Evolutionary conservation across 2,888 invertebrate genomes (phyloP).

Genomic region (Archips crataeganus): DNA sequence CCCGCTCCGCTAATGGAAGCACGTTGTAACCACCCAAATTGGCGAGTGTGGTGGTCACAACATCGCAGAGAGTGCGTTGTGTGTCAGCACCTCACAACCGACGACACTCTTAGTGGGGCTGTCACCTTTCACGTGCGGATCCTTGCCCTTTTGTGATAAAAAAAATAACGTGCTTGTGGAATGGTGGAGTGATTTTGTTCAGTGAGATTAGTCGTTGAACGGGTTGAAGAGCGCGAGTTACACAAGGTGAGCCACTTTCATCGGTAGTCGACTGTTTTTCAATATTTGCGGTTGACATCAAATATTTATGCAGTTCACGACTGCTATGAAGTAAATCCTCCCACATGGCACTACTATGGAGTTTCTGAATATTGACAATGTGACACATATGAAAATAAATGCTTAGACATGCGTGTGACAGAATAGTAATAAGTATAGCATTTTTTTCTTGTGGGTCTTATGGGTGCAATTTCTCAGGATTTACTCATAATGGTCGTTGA

Average conservation of each 20-base stretch:
- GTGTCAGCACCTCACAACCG: background rate
- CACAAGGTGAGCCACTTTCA: slow-evolving; percentile 34
- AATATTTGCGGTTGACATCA: background rate
- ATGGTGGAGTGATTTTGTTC: slow-evolving; percentile 27
- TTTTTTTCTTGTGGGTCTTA: too few species aligned
- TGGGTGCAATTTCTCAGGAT: too few species aligned
- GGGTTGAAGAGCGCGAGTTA: background rate
- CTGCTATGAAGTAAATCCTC: too few species aligned
- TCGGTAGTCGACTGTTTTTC: slow-evolving; percentile 7
- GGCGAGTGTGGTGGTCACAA: slow-evolving; percentile 28
- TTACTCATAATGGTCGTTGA: too few species aligned
- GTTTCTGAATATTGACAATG: too few species aligned
- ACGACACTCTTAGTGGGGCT: slow-evolving; percentile 17
- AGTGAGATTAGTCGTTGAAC: slow-evolving; percentile 21
- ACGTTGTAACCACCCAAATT: slow-evolving; percentile 25
- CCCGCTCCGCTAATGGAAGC: background rate
- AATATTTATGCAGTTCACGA: too few species aligned
- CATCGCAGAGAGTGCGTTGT: background rate
- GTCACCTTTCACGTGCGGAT: slow-evolving; percentile 32
- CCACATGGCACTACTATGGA: too few species aligned
- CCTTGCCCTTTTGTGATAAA: slow-evolving; percentile 17
- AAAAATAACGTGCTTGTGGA: slow-evolving; percentile 17
- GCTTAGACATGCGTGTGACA: too few species aligned
- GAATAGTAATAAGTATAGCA: too few species aligned
- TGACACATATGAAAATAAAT: too few species aligned